Evolutionary conservation across 2,797 vertebrate species (phyloP).

Genomic region (Columba guinea): DNA sequence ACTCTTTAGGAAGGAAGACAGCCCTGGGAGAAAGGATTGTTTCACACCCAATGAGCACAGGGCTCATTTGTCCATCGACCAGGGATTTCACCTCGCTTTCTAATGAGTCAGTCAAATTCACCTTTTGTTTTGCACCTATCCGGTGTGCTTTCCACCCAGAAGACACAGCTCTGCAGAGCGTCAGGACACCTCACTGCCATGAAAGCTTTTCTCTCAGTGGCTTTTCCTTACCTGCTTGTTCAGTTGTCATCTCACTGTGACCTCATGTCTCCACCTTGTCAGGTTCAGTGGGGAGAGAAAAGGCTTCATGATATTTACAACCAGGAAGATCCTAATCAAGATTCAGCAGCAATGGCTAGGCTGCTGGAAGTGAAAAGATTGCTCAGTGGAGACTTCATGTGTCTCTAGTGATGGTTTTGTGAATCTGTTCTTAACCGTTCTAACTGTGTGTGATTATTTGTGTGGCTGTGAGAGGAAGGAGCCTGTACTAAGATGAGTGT

Average conservation of each 20-base stretch:
- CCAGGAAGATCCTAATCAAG: not conserved
- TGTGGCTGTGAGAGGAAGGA: not conserved
- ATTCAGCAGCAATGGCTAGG: not conserved
- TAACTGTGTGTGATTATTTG: not conserved
- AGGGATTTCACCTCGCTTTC: not conserved
- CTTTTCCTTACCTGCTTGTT: not conserved
- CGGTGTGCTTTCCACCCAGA: not conserved
- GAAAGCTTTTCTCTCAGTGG: not conserved
- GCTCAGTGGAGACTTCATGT: not conserved
- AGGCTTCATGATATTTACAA: not conserved
- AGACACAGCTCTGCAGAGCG: not conserved
- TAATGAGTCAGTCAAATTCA: not conserved
- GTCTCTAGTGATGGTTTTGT: not conserved
- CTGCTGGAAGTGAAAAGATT: not conserved
- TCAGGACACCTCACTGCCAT: not conserved
- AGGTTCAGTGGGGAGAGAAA: not conserved
- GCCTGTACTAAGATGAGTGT: fast-evolving
- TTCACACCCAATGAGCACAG: not conserved
- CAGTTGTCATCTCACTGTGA: not conserved
- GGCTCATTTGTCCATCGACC: not conserved
- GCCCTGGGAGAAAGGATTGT: not conserved
- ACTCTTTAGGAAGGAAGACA: conserved; percentile 27
- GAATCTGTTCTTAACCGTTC: not conserved
- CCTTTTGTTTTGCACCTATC: not conserved
- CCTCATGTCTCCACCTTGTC: not conserved